Conservation (phyloP, 2,888 invertebrate genomes). For the Plagodis dolabraria region DNA sequence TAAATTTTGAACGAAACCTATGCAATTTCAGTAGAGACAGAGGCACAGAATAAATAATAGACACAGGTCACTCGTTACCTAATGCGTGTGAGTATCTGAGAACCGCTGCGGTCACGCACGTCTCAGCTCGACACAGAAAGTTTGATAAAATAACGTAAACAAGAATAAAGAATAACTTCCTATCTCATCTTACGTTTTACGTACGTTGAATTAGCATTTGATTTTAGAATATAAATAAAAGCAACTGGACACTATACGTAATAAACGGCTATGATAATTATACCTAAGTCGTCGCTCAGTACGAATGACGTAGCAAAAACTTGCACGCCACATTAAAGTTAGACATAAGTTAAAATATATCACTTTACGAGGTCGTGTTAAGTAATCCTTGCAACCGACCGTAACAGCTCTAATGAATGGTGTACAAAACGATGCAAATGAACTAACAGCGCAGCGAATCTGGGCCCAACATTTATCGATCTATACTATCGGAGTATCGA, state of each 20-base stretch:
- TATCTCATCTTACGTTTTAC: too few species aligned
- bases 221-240: too few species aligned
- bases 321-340: slow-evolving; percentile 19
- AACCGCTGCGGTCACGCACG: slow-evolving; percentile 16
- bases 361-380: slow-evolving; percentile 64
- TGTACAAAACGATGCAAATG: slow-evolving; percentile 73
- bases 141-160: not conserved
- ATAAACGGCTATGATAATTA: too few species aligned
- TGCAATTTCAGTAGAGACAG: too few species aligned
- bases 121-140: slow-evolving; percentile 17
- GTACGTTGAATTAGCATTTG: too few species aligned
- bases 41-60: not conserved
- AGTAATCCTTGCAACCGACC: slow-evolving; percentile 69
- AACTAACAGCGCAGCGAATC: slow-evolving; percentile 47
- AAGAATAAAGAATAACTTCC: too few species aligned
- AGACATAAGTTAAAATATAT: slow-evolving; percentile 26
- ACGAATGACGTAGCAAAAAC: slow-evolving; percentile 22
- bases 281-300: not conserved
- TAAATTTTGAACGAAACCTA: too few species aligned
- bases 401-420: slow-evolving; percentile 70
- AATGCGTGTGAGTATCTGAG: slow-evolving; percentile 17
- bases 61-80: slow-evolving; percentile 19
- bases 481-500: slow-evolving; percentile 48
- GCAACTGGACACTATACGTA: too few species aligned
- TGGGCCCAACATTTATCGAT: slow-evolving; percentile 55